phyloP scores from a whole-genome alignment of 2,888 invertebrate genomes.

The Oscheius onirici region DNA sequence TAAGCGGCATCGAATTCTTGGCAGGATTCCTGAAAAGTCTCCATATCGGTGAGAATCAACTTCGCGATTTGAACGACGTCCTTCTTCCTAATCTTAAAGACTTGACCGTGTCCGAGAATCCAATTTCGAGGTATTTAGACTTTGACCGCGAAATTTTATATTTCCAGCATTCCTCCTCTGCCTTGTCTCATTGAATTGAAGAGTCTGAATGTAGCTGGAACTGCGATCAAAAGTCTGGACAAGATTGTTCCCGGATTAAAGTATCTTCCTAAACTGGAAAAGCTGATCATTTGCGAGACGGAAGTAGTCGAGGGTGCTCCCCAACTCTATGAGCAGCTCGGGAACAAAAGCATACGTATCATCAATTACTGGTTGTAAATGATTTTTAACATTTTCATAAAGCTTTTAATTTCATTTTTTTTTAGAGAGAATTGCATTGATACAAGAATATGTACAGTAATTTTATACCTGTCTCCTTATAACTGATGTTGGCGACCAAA shows the following conservation, averaged over 20 bases:
- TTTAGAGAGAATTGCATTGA: background rate
- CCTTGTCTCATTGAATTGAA: background rate
- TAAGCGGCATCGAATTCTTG: constrained; percentile 43
- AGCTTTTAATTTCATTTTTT: background rate
- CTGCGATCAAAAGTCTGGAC: background rate
- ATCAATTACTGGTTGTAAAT: constrained; percentile 14
- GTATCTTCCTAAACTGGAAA: constrained; percentile 6
- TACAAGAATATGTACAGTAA: background rate
- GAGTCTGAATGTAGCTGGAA: background rate
- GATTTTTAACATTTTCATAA: background rate
- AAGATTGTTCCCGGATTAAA: background rate
- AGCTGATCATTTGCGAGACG: constrained; percentile 12
- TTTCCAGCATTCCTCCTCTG: background rate
- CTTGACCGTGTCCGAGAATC: constrained; percentile 53
- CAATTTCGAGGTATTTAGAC: constrained; percentile 31
- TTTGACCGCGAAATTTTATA: background rate
- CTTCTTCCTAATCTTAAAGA: constrained; percentile 46
- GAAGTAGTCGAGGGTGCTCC: background rate
- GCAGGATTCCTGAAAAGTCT: constrained; percentile 46
- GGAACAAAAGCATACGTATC: background rate
- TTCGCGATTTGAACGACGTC: constrained; percentile 40
- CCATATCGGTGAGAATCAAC: constrained; percentile 43
- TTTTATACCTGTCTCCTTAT: background rate
- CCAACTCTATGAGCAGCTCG: background rate
- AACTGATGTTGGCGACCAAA: background rate